Evolutionary conservation across 2,113 vertebrate species (phyloP).

Genomic region (human (Homo sapiens)): DNA sequence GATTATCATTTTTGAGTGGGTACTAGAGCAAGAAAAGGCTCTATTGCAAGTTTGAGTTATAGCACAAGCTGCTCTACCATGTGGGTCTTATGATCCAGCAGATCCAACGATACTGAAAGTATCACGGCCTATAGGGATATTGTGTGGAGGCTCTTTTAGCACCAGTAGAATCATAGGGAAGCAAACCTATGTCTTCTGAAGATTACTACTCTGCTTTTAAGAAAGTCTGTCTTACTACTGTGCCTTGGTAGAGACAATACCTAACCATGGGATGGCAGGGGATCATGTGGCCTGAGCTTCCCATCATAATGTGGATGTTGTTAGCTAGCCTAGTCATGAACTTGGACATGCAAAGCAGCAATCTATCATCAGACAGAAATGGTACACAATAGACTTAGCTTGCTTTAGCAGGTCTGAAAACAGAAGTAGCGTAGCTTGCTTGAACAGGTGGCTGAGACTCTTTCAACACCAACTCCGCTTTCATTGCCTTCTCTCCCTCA

Average conservation of each 20-base stretch:
- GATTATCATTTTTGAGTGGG: background rate
- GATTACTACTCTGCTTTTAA: background rate
- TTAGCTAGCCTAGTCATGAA: background rate
- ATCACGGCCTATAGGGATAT: background rate
- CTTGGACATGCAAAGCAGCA: background rate
- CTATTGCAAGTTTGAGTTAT: background rate
- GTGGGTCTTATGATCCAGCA: background rate
- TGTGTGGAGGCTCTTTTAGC: background rate
- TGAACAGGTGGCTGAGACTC: background rate
- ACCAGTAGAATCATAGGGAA: background rate
- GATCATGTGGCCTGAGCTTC: background rate
- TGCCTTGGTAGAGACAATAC: background rate
- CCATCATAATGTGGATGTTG: background rate
- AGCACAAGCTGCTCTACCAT: background rate
- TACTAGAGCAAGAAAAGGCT: background rate
- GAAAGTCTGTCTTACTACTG: background rate
- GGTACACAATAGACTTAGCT: background rate
- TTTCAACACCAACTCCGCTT: background rate
- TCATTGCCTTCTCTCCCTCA: background rate
- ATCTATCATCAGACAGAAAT: background rate
- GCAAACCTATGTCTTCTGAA: background rate
- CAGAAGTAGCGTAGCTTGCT: background rate
- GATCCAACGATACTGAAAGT: background rate
- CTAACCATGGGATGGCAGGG: background rate
- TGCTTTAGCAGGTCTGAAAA: background rate